Conservation (phyloP, 2,113 vertebrate species). For the Dicentrarchus labrax region DNA sequence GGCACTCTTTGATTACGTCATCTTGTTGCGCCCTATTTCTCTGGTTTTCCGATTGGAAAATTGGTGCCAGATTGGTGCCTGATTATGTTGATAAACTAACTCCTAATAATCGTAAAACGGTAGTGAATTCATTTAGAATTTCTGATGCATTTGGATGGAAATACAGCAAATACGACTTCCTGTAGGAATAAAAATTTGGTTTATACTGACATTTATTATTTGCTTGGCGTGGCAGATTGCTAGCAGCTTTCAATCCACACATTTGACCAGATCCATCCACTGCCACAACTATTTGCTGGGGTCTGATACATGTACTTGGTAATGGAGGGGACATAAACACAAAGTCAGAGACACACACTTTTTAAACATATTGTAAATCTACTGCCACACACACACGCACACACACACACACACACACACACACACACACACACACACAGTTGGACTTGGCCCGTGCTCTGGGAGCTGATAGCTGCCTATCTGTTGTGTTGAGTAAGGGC, state of each 20-base stretch:
- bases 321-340: conserved; percentile 3
- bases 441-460: conserved; percentile 29
- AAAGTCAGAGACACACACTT: conserved; percentile 8
- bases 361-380: conserved; percentile 24
- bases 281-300: not conserved
- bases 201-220: not conserved
- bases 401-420: conserved; percentile 4
- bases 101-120: too few relatives aligned
- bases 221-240: not conserved
- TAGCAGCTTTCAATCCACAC: not conserved
- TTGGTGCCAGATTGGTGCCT: too few relatives aligned
- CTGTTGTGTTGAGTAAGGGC: conserved; percentile 54
- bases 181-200: too few relatives aligned
- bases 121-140: too few relatives aligned
- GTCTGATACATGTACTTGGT: not conserved
- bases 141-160: too few relatives aligned
- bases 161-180: too few relatives aligned
- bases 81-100: too few relatives aligned
- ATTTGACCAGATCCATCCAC: not conserved
- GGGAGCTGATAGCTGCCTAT: conserved; percentile 71
- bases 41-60: too few relatives aligned
- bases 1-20: too few relatives aligned
- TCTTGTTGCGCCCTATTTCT: too few relatives aligned
- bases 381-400: not conserved
- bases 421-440: conserved; percentile 22